phyloP scores from a whole-genome alignment of 1,140 invertebrate genomes.

The Drosophila virilis region DNA sequence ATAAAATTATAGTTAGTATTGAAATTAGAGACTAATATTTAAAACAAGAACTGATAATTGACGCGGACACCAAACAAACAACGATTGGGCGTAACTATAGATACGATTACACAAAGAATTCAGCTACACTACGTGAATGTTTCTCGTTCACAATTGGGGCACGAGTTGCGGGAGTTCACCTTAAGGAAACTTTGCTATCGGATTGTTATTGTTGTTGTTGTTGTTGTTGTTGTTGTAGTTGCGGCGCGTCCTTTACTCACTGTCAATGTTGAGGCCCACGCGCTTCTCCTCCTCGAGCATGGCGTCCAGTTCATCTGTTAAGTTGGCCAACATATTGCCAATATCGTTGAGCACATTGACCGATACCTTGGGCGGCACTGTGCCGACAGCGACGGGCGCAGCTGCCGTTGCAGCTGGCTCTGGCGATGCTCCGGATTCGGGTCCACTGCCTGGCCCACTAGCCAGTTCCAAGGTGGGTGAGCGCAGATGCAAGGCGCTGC shows the following conservation, averaged over 20 bases:
- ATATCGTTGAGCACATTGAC: constrained; percentile 98
- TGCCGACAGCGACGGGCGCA: constrained; percentile 5
- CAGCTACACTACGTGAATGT: constrained; percentile 70
- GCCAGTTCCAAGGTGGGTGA: constrained; percentile 72
- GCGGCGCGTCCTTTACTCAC: constrained; percentile 66
- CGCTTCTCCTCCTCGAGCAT: constrained; percentile 97
- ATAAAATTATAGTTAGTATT: constrained; percentile 15
- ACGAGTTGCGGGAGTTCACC: constrained; percentile 20
- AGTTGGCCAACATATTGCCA: constrained; percentile 97
- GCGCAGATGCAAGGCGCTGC: constrained; percentile 67
- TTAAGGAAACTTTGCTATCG: constrained; percentile 63
- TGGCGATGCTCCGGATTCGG: constrained; percentile 25
- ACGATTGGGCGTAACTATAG: constrained; percentile 6
- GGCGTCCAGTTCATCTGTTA: constrained; percentile 96
- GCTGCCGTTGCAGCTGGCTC: constrained; percentile 11
- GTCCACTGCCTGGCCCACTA: constrained; percentile 3
- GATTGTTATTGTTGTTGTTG: constrained; percentile 33
- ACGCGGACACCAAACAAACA: constrained; percentile 42
- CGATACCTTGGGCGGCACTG: constrained; percentile 86
- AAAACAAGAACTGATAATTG: constrained; percentile 49
- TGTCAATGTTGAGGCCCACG: constrained; percentile 88
- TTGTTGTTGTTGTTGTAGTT: constrained; percentile 26
- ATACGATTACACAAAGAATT: constrained; percentile 53
- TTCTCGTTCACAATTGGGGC: not conserved
- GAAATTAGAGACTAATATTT: not conserved